Evolutionary conservation across 2,113 vertebrate species (phyloP).

Genomic region (Leuciscus idus): DNA sequence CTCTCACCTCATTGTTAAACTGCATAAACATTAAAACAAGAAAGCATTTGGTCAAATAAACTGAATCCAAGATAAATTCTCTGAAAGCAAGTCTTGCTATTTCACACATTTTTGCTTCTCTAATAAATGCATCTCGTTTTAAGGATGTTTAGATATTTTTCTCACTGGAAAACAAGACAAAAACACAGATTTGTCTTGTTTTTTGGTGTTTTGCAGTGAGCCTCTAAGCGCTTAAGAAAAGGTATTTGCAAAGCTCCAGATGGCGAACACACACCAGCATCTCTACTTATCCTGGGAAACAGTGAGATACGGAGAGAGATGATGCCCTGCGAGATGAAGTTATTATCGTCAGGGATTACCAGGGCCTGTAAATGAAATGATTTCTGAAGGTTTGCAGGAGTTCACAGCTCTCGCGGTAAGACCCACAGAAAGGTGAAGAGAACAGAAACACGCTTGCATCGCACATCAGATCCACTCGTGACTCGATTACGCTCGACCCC

Average conservation of each 20-base stretch:
- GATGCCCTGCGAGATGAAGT: constrained; percentile 4
- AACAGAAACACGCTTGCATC: not conserved
- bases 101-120: not conserved
- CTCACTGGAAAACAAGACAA: not conserved
- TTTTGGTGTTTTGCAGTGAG: not conserved
- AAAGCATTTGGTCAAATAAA: not conserved
- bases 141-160: not conserved
- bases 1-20: not conserved
- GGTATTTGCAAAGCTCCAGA: not conserved
- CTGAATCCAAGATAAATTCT: not conserved
- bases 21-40: not conserved
- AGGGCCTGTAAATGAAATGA: not conserved
- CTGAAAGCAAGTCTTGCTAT: not conserved
- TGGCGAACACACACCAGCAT: not conserved
- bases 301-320: not conserved
- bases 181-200: not conserved
- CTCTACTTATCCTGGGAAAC: not conserved
- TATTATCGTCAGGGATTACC: not conserved
- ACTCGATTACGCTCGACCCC: not conserved
- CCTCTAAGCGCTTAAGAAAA: not conserved
- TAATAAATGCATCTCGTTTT: not conserved
- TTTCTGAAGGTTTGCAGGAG: not conserved
- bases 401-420: not conserved
- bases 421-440: not conserved
- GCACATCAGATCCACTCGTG: not conserved